These are phyloP conservation scores for Hybognathus amarus DNA, from an alignment of 2,797 vertebrate genomes.

Conservation along the genomic window DNA sequence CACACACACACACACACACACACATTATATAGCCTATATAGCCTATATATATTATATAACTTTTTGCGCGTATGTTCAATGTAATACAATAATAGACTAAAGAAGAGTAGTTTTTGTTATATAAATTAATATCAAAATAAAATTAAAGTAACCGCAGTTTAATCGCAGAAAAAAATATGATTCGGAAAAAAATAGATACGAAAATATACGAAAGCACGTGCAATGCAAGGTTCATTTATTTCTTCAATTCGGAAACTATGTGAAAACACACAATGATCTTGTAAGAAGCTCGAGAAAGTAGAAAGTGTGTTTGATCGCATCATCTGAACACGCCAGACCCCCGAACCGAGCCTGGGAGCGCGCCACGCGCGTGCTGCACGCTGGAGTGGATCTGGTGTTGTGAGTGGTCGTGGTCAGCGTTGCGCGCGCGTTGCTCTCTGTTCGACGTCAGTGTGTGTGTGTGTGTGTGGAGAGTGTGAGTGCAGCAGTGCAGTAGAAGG, in stretches of 20 bases:
- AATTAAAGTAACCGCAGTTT: not conserved
- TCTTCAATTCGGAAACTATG: not conserved
- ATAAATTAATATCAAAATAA: not conserved
- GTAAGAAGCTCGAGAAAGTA: too few species aligned
- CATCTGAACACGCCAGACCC: not conserved
- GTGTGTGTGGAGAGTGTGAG: conserved; percentile 85
- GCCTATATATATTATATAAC: too few species aligned
- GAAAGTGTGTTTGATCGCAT: not conserved
- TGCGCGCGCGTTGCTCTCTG: conserved; percentile 75
- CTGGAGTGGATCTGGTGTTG: conserved; percentile 27
- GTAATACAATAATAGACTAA: not conserved
- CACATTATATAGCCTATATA: too few species aligned
- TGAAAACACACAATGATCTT: not conserved
- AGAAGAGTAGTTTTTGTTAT: not conserved
- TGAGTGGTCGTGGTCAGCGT: conserved; percentile 39
- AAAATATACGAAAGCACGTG: not conserved
- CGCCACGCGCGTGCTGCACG: not conserved
- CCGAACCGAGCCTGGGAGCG: not conserved
- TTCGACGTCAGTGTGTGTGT: conserved; percentile 91
- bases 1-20: too few species aligned
- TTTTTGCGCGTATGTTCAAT: too few species aligned
- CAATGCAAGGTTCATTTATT: not conserved
- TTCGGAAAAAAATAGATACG: not conserved
- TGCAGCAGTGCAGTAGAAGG: conserved; percentile 91
- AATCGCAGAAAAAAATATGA: not conserved